Base-by-base conservation (phyloP, 2,113 vertebrate genomes). In the Crypturellus undulatus region DNA sequence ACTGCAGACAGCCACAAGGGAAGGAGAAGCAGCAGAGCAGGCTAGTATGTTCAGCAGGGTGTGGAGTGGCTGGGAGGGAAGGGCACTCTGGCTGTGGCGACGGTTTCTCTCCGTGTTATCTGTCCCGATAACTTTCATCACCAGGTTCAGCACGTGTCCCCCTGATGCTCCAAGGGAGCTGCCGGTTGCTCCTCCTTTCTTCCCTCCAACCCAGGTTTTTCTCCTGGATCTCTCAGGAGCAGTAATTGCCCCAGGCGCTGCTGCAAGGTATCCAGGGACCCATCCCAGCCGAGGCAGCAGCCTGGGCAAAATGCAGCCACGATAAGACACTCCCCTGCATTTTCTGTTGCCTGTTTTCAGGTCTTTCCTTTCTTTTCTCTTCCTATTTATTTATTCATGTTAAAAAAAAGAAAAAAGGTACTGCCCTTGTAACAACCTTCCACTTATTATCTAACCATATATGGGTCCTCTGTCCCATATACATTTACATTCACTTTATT, bases 11-110 rank as follows among this genome's bases (percentile, higher is more conserved):
- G 75, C 3, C 13, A 0, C 42, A 24, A 89, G 63, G 87, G 73
- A 69, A 64, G 56, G 40, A 54, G 78, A 92, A 88, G 86, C 87
- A 93, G 89, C 85, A 84, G 73, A 38, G 80, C 51, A 95, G 89
- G 87, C 4, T 15, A 92, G 70, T 45, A 75, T 85, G 81, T 88
- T 91, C 67, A 87, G 78, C 84, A 87, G 84, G 73, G 93, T 73
- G 56, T n/a, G 30, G 63, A 65, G 40, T 30, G 59, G 34, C n/a
- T 70, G 7, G 12, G 7, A 13, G 34, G 28, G 65, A 82, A 85
- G 19, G 21, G 52, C 56, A 72, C 63, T 68, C 52, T 73, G 16
- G 4, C n/a, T 45, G 36, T 12, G 36, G 24, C 36, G 10, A 45
- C 10, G 26, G 40, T 3, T 3, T 16, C 22, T 22, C 16, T 13